Evolutionary conservation across 2,888 invertebrate species (phyloP).

Genomic region (Melanotus villosus): DNA sequence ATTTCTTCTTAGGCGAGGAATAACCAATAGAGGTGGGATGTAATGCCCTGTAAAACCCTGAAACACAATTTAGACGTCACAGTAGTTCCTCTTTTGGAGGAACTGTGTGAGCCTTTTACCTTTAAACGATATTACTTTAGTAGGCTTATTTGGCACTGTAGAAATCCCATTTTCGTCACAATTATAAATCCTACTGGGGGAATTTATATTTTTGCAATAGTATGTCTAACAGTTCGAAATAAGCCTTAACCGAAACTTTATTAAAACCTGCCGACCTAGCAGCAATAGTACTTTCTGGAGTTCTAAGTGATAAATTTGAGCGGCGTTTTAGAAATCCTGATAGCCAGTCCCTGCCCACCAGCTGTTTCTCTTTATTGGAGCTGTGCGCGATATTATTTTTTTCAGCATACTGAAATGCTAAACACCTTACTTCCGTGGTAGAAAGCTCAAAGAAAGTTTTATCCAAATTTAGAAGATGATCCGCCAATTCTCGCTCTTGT

Average conservation of each 20-base stretch:
- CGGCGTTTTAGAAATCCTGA: slow-evolving; percentile 44
- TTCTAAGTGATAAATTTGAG: slow-evolving; percentile 42
- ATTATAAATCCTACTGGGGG: slow-evolving; percentile 54
- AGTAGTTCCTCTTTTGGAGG: too few relatives aligned
- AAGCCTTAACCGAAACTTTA: slow-evolving; percentile 49
- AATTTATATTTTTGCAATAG: slow-evolving; percentile 16
- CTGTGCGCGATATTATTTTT: not conserved
- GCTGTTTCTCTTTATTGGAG: not conserved
- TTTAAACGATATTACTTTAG: slow-evolving; percentile 8
- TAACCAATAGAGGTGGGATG: not conserved
- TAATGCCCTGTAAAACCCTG: slow-evolving; percentile 10
- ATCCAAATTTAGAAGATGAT: not conserved
- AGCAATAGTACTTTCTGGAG: slow-evolving; percentile 47
- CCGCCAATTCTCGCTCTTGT: not conserved
- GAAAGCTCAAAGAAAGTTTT: not conserved
- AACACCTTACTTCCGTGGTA: not conserved
- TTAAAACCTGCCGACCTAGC: slow-evolving; percentile 52
- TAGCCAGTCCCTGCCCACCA: slow-evolving; percentile 36
- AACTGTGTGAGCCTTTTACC: slow-evolving; percentile 16
- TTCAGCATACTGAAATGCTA: not conserved
- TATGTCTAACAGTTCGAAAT: slow-evolving; percentile 51
- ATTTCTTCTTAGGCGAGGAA: slow-evolving; percentile 22
- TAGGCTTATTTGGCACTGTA: slow-evolving; percentile 56
- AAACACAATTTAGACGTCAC: too few relatives aligned
- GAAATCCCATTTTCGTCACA: slow-evolving; percentile 61